Percentiles rank a stretch among this genome's conserved stretches.
phyloP scores from a whole-genome alignment of 2,113 vertebrate species.

The Theristicus caerulescens region DNA sequence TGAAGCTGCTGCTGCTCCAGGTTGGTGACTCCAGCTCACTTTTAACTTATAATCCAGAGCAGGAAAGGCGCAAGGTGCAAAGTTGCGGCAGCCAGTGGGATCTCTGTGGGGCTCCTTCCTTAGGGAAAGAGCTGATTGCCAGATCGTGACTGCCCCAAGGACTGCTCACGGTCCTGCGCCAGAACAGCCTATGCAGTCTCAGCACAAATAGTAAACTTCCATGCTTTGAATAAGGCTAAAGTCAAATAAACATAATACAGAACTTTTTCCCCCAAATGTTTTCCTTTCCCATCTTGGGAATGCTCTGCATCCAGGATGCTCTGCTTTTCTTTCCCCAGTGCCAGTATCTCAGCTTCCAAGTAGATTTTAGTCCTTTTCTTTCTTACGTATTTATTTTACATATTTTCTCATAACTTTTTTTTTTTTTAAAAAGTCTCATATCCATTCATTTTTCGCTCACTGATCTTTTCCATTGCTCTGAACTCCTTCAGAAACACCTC shows the following conservation, averaged over 20 bases:
- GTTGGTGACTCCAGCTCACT: not conserved
- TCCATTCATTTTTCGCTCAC: not conserved
- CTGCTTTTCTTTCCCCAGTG: not conserved
- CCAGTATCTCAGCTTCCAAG: not conserved
- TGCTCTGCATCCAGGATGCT: too few species aligned
- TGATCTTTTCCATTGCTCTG: not conserved
- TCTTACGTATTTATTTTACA: not conserved
- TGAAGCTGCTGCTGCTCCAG: not conserved
- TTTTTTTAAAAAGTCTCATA: not conserved
- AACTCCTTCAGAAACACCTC: not conserved
- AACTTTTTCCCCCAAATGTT: not conserved
- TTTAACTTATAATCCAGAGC: not conserved
- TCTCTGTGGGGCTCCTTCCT: not conserved
- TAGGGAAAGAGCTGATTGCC: too few species aligned
- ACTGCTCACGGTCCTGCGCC: accelerated
- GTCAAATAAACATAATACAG: not conserved
- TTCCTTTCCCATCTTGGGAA: too few species aligned
- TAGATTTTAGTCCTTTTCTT: not conserved
- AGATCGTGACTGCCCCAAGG: not conserved
- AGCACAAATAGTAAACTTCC: not conserved
- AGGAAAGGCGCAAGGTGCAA: not conserved
- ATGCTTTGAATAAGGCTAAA: not conserved
- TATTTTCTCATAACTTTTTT: not conserved
- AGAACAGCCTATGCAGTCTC: not conserved
- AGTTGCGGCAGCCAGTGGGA: not conserved